Evolutionary conservation across 2,888 invertebrate genomes (phyloP), one percentile per base, ranked within the genome.

Genomic region (Loripinus fragilis): DNA sequence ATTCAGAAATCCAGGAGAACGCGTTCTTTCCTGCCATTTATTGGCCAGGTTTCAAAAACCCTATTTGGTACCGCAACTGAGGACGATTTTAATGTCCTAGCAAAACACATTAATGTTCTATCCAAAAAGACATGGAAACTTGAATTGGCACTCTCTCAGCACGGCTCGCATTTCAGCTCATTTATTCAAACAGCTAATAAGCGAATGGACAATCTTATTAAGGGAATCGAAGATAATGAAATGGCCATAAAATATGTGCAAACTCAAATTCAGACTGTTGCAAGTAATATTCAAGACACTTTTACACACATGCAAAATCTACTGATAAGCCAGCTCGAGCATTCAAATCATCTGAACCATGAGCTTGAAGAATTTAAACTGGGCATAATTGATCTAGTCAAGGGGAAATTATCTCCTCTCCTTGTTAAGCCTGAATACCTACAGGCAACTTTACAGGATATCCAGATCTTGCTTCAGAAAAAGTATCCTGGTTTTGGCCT

Each of bases 31-130:
- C 42, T 79, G 15, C 68, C 75, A 15, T 79, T 79, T 38, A 64
- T 75, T 20, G 74, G 79, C 0, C 17, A 42, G 25, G 25, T 74
- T 30, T 75, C 75, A 23, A 72, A 75, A 38, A 41, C 64, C 0
- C 12, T 80, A 5, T 80, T 80, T 69, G 73, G 73, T 0, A 73
- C 74, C 17, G 80, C 80, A 1, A 80, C 76, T 12, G 25, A 25
- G 17, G 73, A 73, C 12, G 80, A 76, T 33, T 76, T 80, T 5
- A 50, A 76, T 8, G 52, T 70, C 15, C 35, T 80, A 35, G 73
- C 80, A 0, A 42, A 23, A 80, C 42, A 65, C 28, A 71, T 80
- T 17, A 76, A 80, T 74, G 55, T 48, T 15, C 38, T 80, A 12
- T 71, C 68, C 8, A 48, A 48, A 48, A 5, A 20, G 3, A 48